Percentiles rank a stretch among this genome's conserved stretches.
phyloP scores from a whole-genome alignment of 2,797 vertebrate genomes.

The Cheirogaleus major region DNA sequence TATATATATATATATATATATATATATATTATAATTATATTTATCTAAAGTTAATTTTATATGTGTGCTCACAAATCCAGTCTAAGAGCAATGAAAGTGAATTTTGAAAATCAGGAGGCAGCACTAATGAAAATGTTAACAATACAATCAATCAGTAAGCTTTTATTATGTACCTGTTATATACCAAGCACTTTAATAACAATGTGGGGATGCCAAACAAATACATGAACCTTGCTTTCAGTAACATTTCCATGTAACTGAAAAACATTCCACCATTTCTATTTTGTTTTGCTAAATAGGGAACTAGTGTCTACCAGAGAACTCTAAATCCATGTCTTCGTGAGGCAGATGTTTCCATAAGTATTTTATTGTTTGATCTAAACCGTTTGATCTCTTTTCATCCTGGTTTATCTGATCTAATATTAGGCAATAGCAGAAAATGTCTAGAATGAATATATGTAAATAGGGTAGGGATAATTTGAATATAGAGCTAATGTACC shows the following conservation, averaged over 20 bases:
- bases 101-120: conserved; percentile 33
- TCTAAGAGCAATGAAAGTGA: conserved; percentile 7
- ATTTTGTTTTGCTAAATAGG: neutral
- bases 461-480: neutral
- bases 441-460: neutral
- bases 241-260: neutral
- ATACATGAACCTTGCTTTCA: neutral
- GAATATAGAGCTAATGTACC: neutral
- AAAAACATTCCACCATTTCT: neutral
- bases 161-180: neutral
- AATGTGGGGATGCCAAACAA: neutral
- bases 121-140: conserved; percentile 25
- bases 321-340: neutral
- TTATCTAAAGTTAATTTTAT: neutral
- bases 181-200: conserved; percentile 15
- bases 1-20: neutral
- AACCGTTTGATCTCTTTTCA: conserved; percentile 21
- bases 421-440: neutral
- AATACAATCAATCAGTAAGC: neutral
- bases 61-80: neutral
- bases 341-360: neutral
- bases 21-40: neutral
- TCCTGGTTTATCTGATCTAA: neutral
- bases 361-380: neutral
- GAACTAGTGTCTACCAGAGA: neutral